Conservation (phyloP, 1,140 invertebrate genomes). For the Pemphigus obesinymphae region DNA sequence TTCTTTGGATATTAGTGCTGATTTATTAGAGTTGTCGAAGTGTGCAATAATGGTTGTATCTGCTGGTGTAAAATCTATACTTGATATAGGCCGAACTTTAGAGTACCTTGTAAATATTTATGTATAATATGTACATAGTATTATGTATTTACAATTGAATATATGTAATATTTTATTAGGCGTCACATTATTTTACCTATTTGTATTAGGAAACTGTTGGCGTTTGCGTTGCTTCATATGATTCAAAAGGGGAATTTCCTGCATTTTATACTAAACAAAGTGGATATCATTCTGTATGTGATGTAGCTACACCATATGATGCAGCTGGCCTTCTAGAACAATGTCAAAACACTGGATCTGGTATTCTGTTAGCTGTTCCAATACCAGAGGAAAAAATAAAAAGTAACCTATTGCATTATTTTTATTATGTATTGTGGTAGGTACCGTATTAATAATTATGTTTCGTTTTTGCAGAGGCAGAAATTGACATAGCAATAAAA, state of each 20-base stretch:
- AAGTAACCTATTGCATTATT: not conserved
- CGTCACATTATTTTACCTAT: too few relatives aligned
- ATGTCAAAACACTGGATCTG: conserved; percentile 62
- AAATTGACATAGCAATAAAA: conserved; percentile 59
- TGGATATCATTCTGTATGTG: conserved; percentile 65
- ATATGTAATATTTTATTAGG: too few relatives aligned
- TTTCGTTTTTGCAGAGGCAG: conserved; percentile 46
- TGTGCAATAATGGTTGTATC: conserved; percentile 87
- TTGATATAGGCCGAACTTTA: conserved; percentile 89
- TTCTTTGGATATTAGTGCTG: conserved; percentile 90
- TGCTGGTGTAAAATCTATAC: conserved; percentile 93
- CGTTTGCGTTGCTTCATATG: conserved; percentile 79
- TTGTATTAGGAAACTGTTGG: conserved; percentile 83
- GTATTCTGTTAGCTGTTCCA: conserved; percentile 86
- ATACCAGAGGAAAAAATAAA: conserved; percentile 64
- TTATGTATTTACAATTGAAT: too few relatives aligned
- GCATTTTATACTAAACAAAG: conserved; percentile 81
- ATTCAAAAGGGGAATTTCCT: conserved; percentile 65
- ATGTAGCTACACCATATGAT: conserved; percentile 57
- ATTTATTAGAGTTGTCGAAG: conserved; percentile 82
- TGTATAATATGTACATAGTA: conserved; percentile 33
- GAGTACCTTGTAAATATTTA: conserved; percentile 75
- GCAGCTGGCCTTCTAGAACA: conserved; percentile 67
- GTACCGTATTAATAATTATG: not conserved
- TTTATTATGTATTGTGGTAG: not conserved